Base-by-base conservation (phyloP, 2,113 vertebrate species). In the Brienomyrus longianalis region DNA sequence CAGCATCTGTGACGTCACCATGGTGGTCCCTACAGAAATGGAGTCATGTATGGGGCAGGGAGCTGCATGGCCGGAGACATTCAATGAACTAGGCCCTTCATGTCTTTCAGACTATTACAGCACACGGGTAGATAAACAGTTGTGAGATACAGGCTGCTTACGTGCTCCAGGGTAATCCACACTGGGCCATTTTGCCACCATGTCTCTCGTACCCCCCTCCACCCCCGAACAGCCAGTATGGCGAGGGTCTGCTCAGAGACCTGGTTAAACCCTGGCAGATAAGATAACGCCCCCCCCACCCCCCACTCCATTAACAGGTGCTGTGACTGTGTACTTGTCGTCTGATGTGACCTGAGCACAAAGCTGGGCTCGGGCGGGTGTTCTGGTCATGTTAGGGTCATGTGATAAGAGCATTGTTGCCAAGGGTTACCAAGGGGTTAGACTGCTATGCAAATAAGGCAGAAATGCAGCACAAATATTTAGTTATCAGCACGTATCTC, bases 361-460 rank as follows among this genome's bases (percentile, higher is more conserved):
- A 50, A 51, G 84, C 47, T 86, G 48, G 50, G 21, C 23, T 86
- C 9, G 45, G 13, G n/a, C 13, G 10, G 23, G 47, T n/a, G 15
- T 86, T 35, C 84, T 51, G n/a, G 50, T 86, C 84, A 86, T 86
- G 48, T 86, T 86, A 31, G 50, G 50, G 50, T 51, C 50, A 86
- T 23, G 39, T 31, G 84, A 86, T 52, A 86, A 86, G 50, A 19
- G 50, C 84, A 27, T 52, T 52, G 50, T 52, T 52, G 47, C 31
- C 43, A 86, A 86, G 84, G 27, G 84, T 80, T 80, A 80, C 74
- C 35, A 31, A 86, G 84, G 50, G 39, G 84, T 43, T 86, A 31
- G 84, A 3, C 84, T 31, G 47, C n/a, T 86, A 31, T 13, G 4
- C 50, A 51, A 86, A 54, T 35, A 86, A 7, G 27, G 45, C 47